phyloP scores from a whole-genome alignment of 2,797 vertebrate genomes.

The Danio tinwini region DNA sequence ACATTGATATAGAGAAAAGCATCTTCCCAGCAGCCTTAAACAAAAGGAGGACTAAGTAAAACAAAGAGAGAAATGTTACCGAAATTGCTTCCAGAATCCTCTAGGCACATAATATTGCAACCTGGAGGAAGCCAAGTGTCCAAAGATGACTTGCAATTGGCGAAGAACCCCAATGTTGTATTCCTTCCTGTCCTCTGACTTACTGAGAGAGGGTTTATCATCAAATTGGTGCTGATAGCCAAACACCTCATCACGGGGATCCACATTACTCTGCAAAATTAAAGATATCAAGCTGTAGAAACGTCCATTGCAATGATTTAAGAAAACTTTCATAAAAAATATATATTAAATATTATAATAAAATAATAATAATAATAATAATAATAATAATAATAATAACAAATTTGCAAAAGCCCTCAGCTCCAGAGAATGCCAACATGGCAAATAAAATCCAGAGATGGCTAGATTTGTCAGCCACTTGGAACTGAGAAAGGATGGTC shows the following conservation, averaged over 20 bases:
- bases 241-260: conserved; percentile 97
- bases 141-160: conserved; percentile 98
- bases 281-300: conserved; percentile 6
- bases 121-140: conserved; percentile 95
- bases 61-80: conserved; percentile 73
- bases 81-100: conserved; percentile 99
- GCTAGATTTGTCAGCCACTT: conserved; percentile 57
- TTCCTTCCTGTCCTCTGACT: conserved; percentile 98
- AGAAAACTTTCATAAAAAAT: neutral
- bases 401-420: conserved; percentile 51
- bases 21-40: neutral
- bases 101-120: conserved; percentile 98
- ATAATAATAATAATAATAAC: too few relatives aligned
- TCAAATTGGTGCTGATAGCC: conserved; percentile 98
- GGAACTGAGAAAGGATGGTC: conserved; percentile 64
- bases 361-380: too few relatives aligned
- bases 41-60: neutral
- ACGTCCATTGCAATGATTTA: neutral
- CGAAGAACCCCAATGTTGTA: conserved; percentile 99
- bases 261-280: conserved; percentile 90
- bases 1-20: neutral
- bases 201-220: conserved; percentile 93
- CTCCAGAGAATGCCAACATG: conserved; percentile 52
- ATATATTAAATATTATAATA: too few relatives aligned
- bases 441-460: conserved; percentile 47